Evolutionary conservation across 2,113 vertebrate genomes (phyloP), one percentile per base, ranked within the genome.

Genomic region (Cebidichthys violaceus): DNA sequence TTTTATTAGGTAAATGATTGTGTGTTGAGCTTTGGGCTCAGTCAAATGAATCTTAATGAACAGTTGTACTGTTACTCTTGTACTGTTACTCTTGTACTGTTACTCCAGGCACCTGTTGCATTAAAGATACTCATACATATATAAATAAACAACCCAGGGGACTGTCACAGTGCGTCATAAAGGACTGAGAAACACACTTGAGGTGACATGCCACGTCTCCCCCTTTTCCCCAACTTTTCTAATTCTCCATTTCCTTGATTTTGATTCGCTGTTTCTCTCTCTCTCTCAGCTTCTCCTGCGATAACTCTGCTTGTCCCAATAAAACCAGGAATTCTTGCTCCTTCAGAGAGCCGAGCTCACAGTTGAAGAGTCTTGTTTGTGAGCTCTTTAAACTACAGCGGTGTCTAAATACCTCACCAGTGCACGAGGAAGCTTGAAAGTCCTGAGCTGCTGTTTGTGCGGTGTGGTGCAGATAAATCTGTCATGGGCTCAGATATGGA

Each of bases 381-480:
- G 35, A 81, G 76, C 37, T 83, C 71, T 83, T 87, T 62, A 88
- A 85, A 82, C 66, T 31, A 4, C 67, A 45, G 22, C 79, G 60
- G 62, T 60, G 31, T 86, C 33, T 80, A 72, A 85, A 86, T 77
- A 41, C 74, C 79, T 73, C 71, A 65, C 59, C 62, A 29, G 39
- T 37, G 45, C 65, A 70, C 22, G 62, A 86, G 57, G 77, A 82
- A 87, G 66, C 70, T 60, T 10, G 4, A n/a, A 83, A n/a, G 52
- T 79, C 71, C 15, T 50, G 15, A 54, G 79, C 69, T 79, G 70
- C 75, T 83, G 66, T 86, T 82, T 20, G 54, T 52, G 64, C 75
- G 84, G 84, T 75, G 87, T 82, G 92, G 72, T 37, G 8, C 29
- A 67, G 60, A 91, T 92, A 91, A 91, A 87, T 89, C 86, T 84